Evolutionary conservation across 2,113 vertebrate species (phyloP).

Genomic region (Gallinago media): DNA sequence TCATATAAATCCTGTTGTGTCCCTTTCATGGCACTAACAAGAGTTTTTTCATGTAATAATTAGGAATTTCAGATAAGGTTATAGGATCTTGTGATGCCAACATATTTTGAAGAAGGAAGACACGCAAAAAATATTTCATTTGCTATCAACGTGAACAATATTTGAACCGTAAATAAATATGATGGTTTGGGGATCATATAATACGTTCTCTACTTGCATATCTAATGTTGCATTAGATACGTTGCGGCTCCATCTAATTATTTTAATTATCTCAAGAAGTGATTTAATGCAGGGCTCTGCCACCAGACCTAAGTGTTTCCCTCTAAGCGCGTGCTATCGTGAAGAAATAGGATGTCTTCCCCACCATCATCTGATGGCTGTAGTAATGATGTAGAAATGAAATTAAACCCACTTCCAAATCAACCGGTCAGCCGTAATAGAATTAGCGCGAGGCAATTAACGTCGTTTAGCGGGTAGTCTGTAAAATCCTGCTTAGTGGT

Average conservation of each 20-base stretch:
- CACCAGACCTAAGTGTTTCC: not conserved
- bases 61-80: not conserved
- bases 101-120: not conserved
- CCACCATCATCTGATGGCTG: not conserved
- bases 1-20: not conserved
- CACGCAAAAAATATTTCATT: not conserved
- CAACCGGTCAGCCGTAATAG: not conserved
- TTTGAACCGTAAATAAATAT: not conserved
- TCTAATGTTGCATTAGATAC: not conserved
- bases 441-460: constrained; percentile 7
- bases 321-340: not conserved
- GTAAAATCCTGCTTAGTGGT: not conserved
- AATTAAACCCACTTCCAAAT: constrained; percentile 36
- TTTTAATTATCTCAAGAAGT: not conserved
- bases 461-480: not conserved
- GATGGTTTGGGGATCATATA: not conserved
- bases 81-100: not conserved
- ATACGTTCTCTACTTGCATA: fast-evolving
- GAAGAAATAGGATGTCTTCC: not conserved
- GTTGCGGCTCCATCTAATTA: not conserved
- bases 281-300: not conserved
- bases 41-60: not conserved
- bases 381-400: constrained; percentile 10
- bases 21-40: not conserved
- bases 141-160: not conserved